phyloP scores from a whole-genome alignment of 2,113 vertebrate genomes.

The Arothron firmamentum region DNA sequence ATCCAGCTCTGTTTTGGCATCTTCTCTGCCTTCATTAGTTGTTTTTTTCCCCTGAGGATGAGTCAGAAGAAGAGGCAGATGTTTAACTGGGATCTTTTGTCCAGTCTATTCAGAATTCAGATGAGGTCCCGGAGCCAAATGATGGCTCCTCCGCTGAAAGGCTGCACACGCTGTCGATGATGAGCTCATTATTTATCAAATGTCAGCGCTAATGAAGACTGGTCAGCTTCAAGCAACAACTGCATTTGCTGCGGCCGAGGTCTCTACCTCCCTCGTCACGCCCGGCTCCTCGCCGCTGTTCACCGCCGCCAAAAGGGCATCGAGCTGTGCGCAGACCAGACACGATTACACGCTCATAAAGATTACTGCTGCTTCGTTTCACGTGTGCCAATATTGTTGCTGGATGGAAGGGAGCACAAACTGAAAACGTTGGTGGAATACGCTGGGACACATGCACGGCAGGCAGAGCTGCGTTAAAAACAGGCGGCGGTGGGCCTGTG shows the following conservation, averaged over 20 bases:
- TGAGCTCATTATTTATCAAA: constrained; percentile 48
- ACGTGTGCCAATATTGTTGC: constrained; percentile 16
- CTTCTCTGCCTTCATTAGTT: constrained; percentile 12
- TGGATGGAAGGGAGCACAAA: constrained; percentile 15
- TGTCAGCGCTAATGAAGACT: constrained; percentile 52
- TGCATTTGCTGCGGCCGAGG: constrained; percentile 45
- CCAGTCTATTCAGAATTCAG: constrained; percentile 11
- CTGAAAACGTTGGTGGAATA: constrained; percentile 22
- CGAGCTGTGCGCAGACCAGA: constrained; percentile 8
- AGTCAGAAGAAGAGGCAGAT: constrained; percentile 20
- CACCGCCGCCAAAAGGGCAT: constrained; percentile 7
- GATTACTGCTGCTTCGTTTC: constrained; percentile 26
- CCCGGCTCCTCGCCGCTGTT: not conserved
- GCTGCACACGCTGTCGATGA: constrained; percentile 14
- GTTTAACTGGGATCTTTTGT: constrained; percentile 3
- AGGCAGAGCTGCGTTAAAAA: constrained; percentile 15
- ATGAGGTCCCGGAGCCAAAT: constrained; percentile 27
- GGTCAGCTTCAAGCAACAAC: constrained; percentile 42
- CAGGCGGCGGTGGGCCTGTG: constrained; percentile 23
- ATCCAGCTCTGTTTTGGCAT: constrained; percentile 29
- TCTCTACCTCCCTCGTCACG: constrained; percentile 30
- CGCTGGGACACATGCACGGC: constrained; percentile 4
- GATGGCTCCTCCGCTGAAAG: constrained; percentile 3
- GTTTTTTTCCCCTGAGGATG: constrained; percentile 5
- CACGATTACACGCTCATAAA: constrained; percentile 24